Conservation (phyloP, 2,888 invertebrate genomes). For the Cryptus armator region DNA sequence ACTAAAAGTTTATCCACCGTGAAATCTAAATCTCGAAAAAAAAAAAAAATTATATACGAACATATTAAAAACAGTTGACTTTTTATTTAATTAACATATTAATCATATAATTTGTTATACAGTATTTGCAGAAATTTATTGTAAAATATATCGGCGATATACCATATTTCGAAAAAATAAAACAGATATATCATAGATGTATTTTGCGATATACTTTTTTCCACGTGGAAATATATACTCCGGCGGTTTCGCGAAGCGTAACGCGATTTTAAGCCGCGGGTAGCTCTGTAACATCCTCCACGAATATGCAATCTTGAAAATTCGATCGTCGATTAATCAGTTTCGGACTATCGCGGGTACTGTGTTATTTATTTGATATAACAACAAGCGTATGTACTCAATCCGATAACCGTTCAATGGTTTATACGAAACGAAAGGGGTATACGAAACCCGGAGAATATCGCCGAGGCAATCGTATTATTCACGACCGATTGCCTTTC, state of each 20-base stretch:
- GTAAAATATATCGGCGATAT: too few relatives aligned
- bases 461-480: conserved; percentile 47
- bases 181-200: neutral
- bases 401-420: conserved; percentile 5
- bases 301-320: neutral
- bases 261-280: neutral
- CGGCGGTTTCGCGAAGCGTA: neutral
- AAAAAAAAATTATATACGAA: neutral
- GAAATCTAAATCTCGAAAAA: conserved; percentile 14
- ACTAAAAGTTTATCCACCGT: conserved; percentile 30
- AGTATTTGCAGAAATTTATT: neutral
- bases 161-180: too few relatives aligned
- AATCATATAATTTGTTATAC: too few relatives aligned
- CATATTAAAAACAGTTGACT: neutral
- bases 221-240: neutral
- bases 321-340: conserved; percentile 6
- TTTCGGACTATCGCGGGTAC: neutral
- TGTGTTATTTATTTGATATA: conserved; percentile 6
- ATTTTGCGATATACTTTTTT: neutral
- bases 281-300: neutral
- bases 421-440: neutral
- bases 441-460: neutral
- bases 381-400: neutral
- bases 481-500: conserved; percentile 42
- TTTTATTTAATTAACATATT: too few relatives aligned